Conservation (phyloP, 1,140 invertebrate genomes). For the Solenopsis fugax region DNA sequence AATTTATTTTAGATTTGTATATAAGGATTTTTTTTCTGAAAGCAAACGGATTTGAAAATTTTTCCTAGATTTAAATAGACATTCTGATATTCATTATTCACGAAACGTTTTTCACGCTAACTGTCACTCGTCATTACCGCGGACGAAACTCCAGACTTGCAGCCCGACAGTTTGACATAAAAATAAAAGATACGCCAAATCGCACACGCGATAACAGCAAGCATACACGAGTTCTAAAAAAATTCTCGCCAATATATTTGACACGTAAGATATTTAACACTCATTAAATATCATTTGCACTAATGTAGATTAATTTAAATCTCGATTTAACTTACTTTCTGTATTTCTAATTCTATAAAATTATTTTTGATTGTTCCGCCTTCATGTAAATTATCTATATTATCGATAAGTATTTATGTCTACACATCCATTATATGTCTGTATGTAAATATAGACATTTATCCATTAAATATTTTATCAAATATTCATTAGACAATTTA, state of each 20-base stretch:
- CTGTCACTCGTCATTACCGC: not conserved
- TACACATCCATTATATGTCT: too few relatives aligned
- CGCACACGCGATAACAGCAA: not conserved
- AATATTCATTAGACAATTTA: too few relatives aligned
- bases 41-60: not conserved
- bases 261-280: not conserved
- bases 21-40: not conserved
- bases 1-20: not conserved
- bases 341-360: too few relatives aligned
- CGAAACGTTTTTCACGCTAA: not conserved
- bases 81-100: not conserved
- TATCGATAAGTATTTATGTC: too few relatives aligned
- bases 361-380: too few relatives aligned
- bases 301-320: too few relatives aligned
- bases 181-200: constrained; percentile 42
- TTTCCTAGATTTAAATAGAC: not conserved
- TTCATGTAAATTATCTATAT: too few relatives aligned
- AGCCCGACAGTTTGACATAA: not conserved
- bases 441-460: too few relatives aligned
- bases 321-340: too few relatives aligned
- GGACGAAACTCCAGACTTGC: not conserved
- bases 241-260: not conserved
- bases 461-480: too few relatives aligned
- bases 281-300: not conserved
- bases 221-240: not conserved